Base-by-base conservation (phyloP, 1,140 invertebrate genomes). In the Eubasilissa regina region DNA sequence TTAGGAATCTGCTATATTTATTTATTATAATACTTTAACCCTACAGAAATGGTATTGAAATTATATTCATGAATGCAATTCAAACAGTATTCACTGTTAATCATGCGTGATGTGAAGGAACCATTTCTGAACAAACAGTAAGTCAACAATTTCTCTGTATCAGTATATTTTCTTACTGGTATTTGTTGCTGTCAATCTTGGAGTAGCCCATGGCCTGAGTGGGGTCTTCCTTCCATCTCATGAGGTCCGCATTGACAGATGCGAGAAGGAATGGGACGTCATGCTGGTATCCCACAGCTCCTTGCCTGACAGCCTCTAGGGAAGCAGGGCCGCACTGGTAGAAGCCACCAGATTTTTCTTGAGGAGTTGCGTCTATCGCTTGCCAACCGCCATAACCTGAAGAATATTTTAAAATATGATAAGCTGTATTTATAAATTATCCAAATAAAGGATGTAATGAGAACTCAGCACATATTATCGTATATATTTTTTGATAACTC, bases 261-360 rank as follows among this genome's bases (percentile, higher is more conserved):
- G 94, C 91, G 84, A 95, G 90, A 83, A 95, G 91, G 85, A 95
- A 95, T 12, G 90, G 89, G 0, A 92, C 91, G 83, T 96, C 95
- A 83, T 93, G 94, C 60, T 89, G 88, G 6, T 93, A 86, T 3
- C 93, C 93, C 11, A 94, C 91, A 80, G 94, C 91, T 9, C 95
- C 95, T 82, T 92, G 89, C 81, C 92, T 91, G 48, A 96, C 91
- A 17, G 94, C 94, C 84, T 92, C 90, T 3, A 92, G 77, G 0
- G 92, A 90, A 0, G 92, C 89, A 9, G 94, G 94, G 0, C 94
- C 94, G 84, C 93, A 94, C 47, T 92, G 91, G 84, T 88, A 92
- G 66, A 89, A 84, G 1, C 88, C 89, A 83, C 87, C 84, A 73
- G 93, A 93, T 25, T 87, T 87, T 86, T 94, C 94, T 84, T 95